Conservation (phyloP, 2,888 invertebrate species). For the Drosophila colorata region DNA sequence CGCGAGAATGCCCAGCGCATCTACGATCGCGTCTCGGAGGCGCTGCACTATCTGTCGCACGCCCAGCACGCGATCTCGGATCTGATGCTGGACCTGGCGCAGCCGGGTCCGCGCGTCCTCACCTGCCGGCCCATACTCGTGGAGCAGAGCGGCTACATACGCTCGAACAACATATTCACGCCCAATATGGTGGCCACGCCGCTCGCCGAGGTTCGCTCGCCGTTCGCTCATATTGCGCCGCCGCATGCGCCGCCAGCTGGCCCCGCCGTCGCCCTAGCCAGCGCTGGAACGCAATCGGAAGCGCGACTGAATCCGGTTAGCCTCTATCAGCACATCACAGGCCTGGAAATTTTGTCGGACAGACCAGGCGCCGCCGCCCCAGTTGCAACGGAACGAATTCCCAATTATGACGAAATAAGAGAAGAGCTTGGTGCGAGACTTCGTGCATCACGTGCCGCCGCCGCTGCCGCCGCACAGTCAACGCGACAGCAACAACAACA, state of each 20-base stretch:
- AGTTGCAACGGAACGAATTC: too few species aligned
- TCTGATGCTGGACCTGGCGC: conserved; percentile 90
- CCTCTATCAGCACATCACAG: background rate
- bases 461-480: background rate
- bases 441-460: background rate
- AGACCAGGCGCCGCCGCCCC: background rate
- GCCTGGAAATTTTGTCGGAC: background rate
- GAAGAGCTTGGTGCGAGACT: background rate
- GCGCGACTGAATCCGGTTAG: background rate
- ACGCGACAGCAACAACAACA: too few species aligned
- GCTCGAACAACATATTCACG: conserved; percentile 82
- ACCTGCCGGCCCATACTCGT: conserved; percentile 90
- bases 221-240: conserved; percentile 20
- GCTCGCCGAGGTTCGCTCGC: conserved; percentile 37
- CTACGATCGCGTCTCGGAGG: conserved; percentile 91
- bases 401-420: too few species aligned
- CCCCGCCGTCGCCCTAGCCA: background rate
- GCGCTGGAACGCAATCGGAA: background rate
- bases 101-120: conserved; percentile 89
- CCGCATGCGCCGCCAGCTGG: conserved; percentile 2
- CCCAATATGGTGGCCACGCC: conserved; percentile 60
- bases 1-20: conserved; percentile 88
- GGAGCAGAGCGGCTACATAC: conserved; percentile 87
- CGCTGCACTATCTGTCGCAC: conserved; percentile 94
- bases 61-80: conserved; percentile 96